Evolutionary conservation across 2,797 vertebrate species (phyloP), one percentile per base, ranked within the genome.

Genomic region (Erethizon dorsatum): DNA sequence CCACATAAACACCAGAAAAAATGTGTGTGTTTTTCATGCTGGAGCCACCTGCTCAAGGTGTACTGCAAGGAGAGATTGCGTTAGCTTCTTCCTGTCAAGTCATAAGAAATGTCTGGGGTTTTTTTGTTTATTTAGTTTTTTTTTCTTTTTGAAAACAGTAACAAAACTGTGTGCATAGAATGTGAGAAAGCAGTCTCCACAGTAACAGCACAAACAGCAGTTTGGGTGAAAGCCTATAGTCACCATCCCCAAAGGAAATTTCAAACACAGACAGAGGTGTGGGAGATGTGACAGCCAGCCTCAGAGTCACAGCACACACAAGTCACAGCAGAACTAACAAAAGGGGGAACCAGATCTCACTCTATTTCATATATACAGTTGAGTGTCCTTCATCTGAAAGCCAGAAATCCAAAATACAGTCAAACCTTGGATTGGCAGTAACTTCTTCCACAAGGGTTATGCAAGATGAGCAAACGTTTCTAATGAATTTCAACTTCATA

Each of bases 81-180:
- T 77, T 37, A 73, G 63, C 3, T 17, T 52, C 89, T 71, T 61
- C 50, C 4, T 17, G n/a, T 89, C 7, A 20, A 79, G 52, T 59
- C 79, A 57, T 12, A 63, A 94, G n/a, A 88, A 82, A 88, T 52
- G 45, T 52, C 15, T 56, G 28, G 37, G 37, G 37, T 41, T 41
- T 59, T 87, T 83, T 89, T 41, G 37, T 41, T 41, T 41, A 41
- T 41, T 41, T 41, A 41, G 37, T 61, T 88, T 78, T 31, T 50
- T 92, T 86, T 59, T 87, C 24, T 92, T 94, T 89, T 41, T 6
- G 52, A 90, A 96, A 90, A 47, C 37, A 63, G 14, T 45, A 77
- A 17, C 52, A 56, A 77, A 84, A 90, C 33, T 63, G 7, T 84
- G 47, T 57, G 24, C 56, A 22, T 52, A 41, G 50, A 22, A 59